These are phyloP conservation scores for Bombus sylvicola DNA, from an alignment of 1,140 invertebrate species.

Conservation along the genomic window DNA sequence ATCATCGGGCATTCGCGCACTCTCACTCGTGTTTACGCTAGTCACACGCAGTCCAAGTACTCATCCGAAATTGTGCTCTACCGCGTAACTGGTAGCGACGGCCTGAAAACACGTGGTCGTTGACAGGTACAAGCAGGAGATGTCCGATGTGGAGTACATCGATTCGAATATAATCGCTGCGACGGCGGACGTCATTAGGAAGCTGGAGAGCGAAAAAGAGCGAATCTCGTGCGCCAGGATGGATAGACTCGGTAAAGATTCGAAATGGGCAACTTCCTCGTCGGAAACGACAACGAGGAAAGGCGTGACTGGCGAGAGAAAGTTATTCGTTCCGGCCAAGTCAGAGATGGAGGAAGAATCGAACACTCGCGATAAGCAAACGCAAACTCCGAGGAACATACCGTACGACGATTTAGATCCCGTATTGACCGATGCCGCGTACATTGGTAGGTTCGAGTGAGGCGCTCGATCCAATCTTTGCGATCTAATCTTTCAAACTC, in stretches of 20 bases:
- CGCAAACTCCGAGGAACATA: constrained; percentile 84
- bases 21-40: no score
- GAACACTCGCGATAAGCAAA: constrained; percentile 75
- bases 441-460: constrained; percentile 75
- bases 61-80: no score
- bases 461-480: no score
- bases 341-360: neutral
- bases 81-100: no score
- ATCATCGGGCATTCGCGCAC: no score
- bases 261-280: neutral
- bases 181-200: neutral
- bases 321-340: neutral
- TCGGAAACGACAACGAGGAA: neutral
- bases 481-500: neutral
- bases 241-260: neutral
- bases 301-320: neutral
- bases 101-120: neutral
- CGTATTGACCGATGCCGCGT: constrained; percentile 79
- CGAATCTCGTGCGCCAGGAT: neutral
- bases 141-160: constrained; percentile 81
- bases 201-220: neutral
- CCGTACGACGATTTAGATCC: constrained; percentile 83
- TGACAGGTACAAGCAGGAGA: constrained; percentile 79
- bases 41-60: no score
- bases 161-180: constrained; percentile 68